Evolutionary conservation across 2,797 vertebrate genomes (phyloP).

Genomic region (Peromyscus aztecus): DNA sequence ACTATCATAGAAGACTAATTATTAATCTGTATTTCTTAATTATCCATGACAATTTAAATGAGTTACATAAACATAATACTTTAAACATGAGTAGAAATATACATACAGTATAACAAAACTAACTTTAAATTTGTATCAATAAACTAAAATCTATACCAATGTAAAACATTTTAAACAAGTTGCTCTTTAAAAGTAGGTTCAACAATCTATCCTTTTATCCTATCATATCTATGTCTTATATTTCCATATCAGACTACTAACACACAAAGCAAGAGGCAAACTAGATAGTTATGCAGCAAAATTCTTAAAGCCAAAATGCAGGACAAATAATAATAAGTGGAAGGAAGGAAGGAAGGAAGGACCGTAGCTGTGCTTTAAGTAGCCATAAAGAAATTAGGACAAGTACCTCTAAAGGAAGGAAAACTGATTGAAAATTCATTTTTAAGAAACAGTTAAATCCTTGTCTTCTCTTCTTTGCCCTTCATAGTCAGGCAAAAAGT

Average conservation of each 20-base stretch:
- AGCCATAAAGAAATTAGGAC: not conserved
- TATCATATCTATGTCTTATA: too few relatives aligned
- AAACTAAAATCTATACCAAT: too few relatives aligned
- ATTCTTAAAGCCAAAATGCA: slow-evolving; percentile 4
- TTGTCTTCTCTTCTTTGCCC: not conserved
- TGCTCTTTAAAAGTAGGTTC: too few relatives aligned
- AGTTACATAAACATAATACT: too few relatives aligned
- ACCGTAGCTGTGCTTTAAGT: not conserved
- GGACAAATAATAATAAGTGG: not conserved
- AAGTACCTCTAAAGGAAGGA: not conserved
- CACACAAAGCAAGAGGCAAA: not conserved
- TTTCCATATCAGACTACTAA: not conserved
- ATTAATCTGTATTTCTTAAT: too few relatives aligned
- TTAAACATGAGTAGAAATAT: too few relatives aligned
- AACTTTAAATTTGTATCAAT: too few relatives aligned
- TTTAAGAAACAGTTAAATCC: not conserved
- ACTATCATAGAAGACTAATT: too few relatives aligned
- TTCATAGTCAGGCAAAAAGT: not conserved
- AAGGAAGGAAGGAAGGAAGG: fast-evolving
- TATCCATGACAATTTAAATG: too few relatives aligned
- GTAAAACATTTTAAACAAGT: too few relatives aligned
- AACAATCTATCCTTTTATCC: too few relatives aligned
- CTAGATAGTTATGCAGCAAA: slow-evolving; percentile 9
- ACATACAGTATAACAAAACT: too few relatives aligned
- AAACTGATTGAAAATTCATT: not conserved